Conservation (phyloP, 2,888 invertebrate genomes). For the Scaptomyza polygonia region DNA sequence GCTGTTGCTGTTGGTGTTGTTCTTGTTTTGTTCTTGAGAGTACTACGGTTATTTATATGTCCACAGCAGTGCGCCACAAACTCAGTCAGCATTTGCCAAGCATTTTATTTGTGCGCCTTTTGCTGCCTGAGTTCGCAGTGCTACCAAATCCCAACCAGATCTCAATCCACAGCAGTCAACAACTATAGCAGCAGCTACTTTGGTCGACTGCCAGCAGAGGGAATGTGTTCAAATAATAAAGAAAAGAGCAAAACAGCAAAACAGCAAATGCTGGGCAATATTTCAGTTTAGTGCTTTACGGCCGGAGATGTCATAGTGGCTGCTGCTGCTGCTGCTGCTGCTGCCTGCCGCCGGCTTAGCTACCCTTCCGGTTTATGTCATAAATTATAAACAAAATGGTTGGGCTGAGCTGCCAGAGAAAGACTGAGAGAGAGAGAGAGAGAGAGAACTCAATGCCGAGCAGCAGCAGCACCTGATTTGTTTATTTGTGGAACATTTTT, state of each 20-base stretch:
- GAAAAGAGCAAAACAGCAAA: constrained; percentile 1
- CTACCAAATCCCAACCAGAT: constrained; percentile 17
- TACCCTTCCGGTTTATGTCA: constrained; percentile 51
- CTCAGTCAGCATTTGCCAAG: constrained; percentile 48
- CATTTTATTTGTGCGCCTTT: constrained; percentile 52
- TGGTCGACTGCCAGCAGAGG: constrained; percentile 45
- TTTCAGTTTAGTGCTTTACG: constrained; percentile 59
- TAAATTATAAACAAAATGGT: constrained; percentile 63
- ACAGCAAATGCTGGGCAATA: constrained; percentile 60
- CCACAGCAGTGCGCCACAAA: constrained; percentile 54
- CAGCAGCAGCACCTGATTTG: constrained; percentile 64
- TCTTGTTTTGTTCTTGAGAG: constrained; percentile 38
- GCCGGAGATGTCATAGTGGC: constrained; percentile 33
- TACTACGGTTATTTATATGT: constrained; percentile 49
- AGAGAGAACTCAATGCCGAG: constrained; percentile 2
- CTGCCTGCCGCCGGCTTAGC: constrained; percentile 28
- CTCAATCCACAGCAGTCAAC: constrained; percentile 55
- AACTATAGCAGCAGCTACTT: constrained; percentile 46
- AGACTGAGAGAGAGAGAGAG: not conserved
- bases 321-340: no score
- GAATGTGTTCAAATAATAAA: constrained; percentile 65
- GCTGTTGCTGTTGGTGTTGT: constrained; percentile 20
- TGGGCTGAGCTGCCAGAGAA: constrained; percentile 14
- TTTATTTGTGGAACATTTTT: constrained; percentile 66
- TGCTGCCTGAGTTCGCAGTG: constrained; percentile 24